Percentiles rank a stretch among this genome's conserved stretches.
These are phyloP conservation scores for Cryptoblepharus egeriae DNA, from an alignment of 2,797 vertebrate genomes.

Conservation along the genomic window DNA sequence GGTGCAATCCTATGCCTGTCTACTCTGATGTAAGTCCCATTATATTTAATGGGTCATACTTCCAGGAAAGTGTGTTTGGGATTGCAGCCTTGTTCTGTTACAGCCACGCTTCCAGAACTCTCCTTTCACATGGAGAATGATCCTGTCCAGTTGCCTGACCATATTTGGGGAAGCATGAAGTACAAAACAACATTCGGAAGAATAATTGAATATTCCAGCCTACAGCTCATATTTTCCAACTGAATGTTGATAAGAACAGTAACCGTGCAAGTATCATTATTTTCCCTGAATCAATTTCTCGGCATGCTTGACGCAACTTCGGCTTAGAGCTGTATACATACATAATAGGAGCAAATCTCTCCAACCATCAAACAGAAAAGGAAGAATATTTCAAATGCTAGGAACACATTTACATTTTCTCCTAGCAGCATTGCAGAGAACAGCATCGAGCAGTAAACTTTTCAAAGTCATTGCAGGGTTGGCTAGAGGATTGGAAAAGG, in stretches of 20 bases:
- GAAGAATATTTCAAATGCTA: background rate
- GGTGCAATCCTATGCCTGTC: too few relatives aligned
- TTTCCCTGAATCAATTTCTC: slow-evolving; percentile 12
- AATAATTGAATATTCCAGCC: background rate
- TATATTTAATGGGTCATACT: too few relatives aligned
- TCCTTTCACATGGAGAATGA: background rate
- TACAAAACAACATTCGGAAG: background rate
- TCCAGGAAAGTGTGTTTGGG: too few relatives aligned
- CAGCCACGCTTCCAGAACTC: too few relatives aligned
- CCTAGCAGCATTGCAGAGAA: background rate
- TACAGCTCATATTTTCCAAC: background rate
- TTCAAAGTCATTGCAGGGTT: background rate
- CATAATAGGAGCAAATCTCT: background rate
- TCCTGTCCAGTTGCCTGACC: background rate
- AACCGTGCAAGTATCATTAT: background rate
- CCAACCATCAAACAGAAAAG: background rate
- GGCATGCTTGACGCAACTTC: background rate
- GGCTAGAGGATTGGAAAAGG: background rate
- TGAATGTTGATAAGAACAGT: slow-evolving; percentile 1
- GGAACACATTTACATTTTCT: slow-evolving; percentile 19
- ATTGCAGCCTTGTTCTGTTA: too few relatives aligned
- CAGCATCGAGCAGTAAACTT: background rate
- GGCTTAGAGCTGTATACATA: slow-evolving; percentile 6
- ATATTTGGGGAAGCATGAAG: background rate
- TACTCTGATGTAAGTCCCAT: too few relatives aligned